These are phyloP conservation scores for Ennomos erosarius DNA, from an alignment of 2,888 invertebrate species.

Conservation along the genomic window DNA sequence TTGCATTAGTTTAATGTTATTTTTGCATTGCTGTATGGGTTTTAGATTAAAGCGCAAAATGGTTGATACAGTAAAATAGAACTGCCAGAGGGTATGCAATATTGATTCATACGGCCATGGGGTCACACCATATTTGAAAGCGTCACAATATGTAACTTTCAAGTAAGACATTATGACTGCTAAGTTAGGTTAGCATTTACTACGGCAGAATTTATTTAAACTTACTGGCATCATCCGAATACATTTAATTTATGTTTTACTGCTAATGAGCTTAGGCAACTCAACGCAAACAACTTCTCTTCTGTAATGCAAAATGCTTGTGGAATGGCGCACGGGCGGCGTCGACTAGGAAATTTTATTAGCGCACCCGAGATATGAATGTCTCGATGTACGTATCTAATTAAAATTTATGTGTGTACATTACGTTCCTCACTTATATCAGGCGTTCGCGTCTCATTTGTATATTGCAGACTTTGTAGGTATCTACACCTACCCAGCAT, in stretches of 20 bases:
- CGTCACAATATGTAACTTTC: background rate
- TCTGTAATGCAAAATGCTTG: slow-evolving; percentile 28
- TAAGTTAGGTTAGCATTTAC: slow-evolving; percentile 8
- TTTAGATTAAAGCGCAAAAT: too few relatives aligned
- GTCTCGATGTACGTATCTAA: slow-evolving; percentile 56
- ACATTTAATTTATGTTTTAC: slow-evolving; percentile 24
- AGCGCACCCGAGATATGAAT: slow-evolving; percentile 55
- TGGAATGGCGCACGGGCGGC: slow-evolving; percentile 42
- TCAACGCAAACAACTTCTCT: slow-evolving; percentile 26
- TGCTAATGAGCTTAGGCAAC: slow-evolving; percentile 34
- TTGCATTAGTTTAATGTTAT: too few relatives aligned
- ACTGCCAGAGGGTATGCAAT: too few relatives aligned
- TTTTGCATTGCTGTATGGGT: too few relatives aligned
- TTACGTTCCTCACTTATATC: slow-evolving; percentile 61
- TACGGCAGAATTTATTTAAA: slow-evolving; percentile 17
- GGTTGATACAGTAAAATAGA: too few relatives aligned
- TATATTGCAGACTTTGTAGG: slow-evolving; percentile 36
- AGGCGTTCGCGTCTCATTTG: slow-evolving; percentile 47
- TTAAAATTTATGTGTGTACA: slow-evolving; percentile 64
- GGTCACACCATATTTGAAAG: too few relatives aligned
- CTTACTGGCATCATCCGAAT: slow-evolving; percentile 10
- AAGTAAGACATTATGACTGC: slow-evolving; percentile 6
- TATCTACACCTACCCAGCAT: too few relatives aligned
- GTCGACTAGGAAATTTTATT: slow-evolving; percentile 49
- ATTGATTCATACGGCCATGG: too few relatives aligned